phyloP scores from a whole-genome alignment of 2,888 invertebrate genomes.

The Amiota minor region DNA sequence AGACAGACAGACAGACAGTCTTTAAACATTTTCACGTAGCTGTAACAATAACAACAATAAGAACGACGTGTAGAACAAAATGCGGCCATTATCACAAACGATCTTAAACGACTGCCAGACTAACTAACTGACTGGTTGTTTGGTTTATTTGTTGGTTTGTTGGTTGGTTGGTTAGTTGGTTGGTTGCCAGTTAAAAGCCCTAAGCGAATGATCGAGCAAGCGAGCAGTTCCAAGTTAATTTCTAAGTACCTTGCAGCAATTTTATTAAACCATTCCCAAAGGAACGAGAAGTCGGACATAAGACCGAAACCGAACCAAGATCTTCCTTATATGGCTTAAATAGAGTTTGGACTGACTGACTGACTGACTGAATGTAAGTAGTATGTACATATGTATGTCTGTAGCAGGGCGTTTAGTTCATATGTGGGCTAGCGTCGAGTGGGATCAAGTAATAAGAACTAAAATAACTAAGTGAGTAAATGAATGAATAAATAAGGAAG shows the following conservation, averaged over 20 bases:
- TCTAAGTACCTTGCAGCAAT: slow-evolving; percentile 52
- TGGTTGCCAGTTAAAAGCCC: background rate
- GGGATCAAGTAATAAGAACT: too few relatives aligned
- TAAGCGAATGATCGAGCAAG: background rate
- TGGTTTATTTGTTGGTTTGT: background rate
- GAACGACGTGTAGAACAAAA: slow-evolving; percentile 2
- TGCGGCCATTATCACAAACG: slow-evolving; percentile 49
- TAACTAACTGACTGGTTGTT: slow-evolving; percentile 14
- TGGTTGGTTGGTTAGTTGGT: background rate
- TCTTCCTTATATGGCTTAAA: slow-evolving; percentile 9
- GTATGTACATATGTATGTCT: too few relatives aligned
- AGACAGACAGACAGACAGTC: background rate
- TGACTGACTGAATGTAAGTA: background rate
- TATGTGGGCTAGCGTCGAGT: too few relatives aligned
- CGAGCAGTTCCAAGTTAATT: slow-evolving; percentile 43
- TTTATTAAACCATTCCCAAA: slow-evolving; percentile 27
- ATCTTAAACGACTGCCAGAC: slow-evolving; percentile 14
- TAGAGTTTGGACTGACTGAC: background rate
- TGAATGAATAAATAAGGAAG: background rate
- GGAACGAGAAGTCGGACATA: background rate
- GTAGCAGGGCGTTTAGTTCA: too few relatives aligned
- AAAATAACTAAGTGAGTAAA: background rate
- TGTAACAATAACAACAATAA: too few relatives aligned
- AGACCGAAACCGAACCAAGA: background rate
- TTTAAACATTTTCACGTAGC: too few relatives aligned